Evolutionary conservation across 64 coral and sea anemone species (phyloP), one percentile per base, ranked within the genome.

Genomic region (Dendronephthya gigantea): DNA sequence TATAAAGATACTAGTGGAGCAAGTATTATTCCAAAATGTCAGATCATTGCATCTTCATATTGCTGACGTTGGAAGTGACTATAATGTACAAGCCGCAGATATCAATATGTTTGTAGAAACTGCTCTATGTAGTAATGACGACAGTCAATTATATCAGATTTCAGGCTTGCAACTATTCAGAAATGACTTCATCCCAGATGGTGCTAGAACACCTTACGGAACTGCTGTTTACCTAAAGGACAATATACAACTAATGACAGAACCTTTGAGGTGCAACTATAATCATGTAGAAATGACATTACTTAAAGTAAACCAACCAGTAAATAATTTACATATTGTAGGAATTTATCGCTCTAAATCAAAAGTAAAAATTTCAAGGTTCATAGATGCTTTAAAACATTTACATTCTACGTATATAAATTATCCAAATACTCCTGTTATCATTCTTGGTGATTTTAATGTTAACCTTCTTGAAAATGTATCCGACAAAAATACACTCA

Each of bases 81-180:
- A 85, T 35, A 85, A 90, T 90, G 88, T 90, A 22, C 82, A 90
- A 85, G 83, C 88, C 10, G 59, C 83, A 34, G 83, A 90, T 90
- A 31, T 85, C 49, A 90, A 90, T 90, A 90, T 90, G 15, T 90
- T 90, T 90, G 88, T 90, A 10, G 83, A 85, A 23, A 84, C 82
- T 39, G 15, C 13, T n/a, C 48, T 90, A 36, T 90, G 88, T 50
- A 27, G n/a, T 68, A 75, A 56, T 76, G 83, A 90, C 32, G n/a
- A 32, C 22, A 81, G 52, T 90, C 39, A 38, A 6, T 76, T n/a
- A 33, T 90, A 85, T 56, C 5, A 90, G 50, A 74, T 85, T 15
- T 15, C 13, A 43, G 48, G 16, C 2, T 90, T 90, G 30, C 36
- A 70, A n/a, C 49, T 90, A 35, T 85, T 85, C 79, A 90, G 88